These are phyloP conservation scores for Galerucella calmariensis DNA, from an alignment of 2,888 invertebrate genomes.

Conservation along the genomic window DNA sequence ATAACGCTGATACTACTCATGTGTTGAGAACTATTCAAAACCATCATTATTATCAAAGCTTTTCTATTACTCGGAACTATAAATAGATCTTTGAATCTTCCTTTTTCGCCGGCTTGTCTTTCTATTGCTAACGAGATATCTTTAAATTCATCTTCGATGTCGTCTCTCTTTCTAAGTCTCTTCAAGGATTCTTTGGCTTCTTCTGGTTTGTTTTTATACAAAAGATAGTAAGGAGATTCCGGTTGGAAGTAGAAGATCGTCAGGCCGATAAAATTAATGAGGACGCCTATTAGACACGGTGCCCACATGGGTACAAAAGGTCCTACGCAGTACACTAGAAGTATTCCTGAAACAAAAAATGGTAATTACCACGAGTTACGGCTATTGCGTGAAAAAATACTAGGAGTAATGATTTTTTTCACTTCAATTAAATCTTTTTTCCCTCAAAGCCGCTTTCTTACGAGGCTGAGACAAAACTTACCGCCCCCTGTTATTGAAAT, in stretches of 20 bases:
- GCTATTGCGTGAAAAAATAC: no score
- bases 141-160: slow-evolving; percentile 59
- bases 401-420: no score
- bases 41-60: slow-evolving; percentile 61
- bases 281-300: slow-evolving; percentile 52
- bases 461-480: no score
- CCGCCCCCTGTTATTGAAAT: no score
- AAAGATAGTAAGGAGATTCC: slow-evolving; percentile 62
- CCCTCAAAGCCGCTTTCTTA: no score
- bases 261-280: slow-evolving; percentile 55
- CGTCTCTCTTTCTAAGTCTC: slow-evolving; percentile 54
- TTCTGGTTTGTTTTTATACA: slow-evolving; percentile 57
- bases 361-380: background rate
- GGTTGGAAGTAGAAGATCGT: slow-evolving; percentile 61
- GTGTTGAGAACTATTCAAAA: slow-evolving; percentile 62
- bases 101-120: slow-evolving; percentile 59
- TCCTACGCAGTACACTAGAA: slow-evolving; percentile 60
- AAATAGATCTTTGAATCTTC: slow-evolving; percentile 59
- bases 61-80: slow-evolving; percentile 61
- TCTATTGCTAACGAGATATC: slow-evolving; percentile 60
- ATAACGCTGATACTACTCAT: slow-evolving; percentile 64
- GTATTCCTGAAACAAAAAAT: slow-evolving; percentile 44
- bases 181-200: slow-evolving; percentile 57
- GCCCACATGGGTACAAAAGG: slow-evolving; percentile 56
- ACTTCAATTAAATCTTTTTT: no score